These are phyloP conservation scores for Papilio xuthus DNA, from an alignment of 1,140 invertebrate species.

Conservation along the genomic window DNA sequence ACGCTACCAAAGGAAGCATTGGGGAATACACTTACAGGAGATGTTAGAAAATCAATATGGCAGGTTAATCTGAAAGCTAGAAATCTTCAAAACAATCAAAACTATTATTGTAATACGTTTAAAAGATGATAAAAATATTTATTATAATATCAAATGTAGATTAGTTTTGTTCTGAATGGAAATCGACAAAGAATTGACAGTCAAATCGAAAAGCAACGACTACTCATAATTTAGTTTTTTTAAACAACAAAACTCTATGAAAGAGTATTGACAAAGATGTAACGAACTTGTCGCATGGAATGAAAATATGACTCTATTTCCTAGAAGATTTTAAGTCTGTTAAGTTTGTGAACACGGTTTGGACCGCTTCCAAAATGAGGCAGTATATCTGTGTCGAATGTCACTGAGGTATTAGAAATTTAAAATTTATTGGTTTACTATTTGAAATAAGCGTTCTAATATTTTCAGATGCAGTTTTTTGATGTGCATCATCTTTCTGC, in stretches of 20 bases:
- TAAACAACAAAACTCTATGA: not conserved
- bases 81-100: too few relatives aligned
- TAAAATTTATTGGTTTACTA: not conserved
- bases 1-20: not conserved
- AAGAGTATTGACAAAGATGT: not conserved
- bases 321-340: not conserved
- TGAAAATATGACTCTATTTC: not conserved
- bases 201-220: too few relatives aligned
- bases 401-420: constrained; percentile 1
- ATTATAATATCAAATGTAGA: too few relatives aligned
- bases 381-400: not conserved
- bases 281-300: not conserved
- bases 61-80: too few relatives aligned
- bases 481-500: too few relatives aligned
- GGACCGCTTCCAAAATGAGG: not conserved
- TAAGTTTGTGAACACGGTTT: not conserved
- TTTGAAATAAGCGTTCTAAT: not conserved
- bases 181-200: not conserved
- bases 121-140: too few relatives aligned
- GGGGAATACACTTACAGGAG: too few relatives aligned
- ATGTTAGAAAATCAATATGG: too few relatives aligned
- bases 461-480: not conserved
- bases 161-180: too few relatives aligned
- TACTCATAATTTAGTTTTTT: too few relatives aligned
- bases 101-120: too few relatives aligned